Evolutionary conservation across 2,113 vertebrate species (phyloP).

Genomic region (Cyprinus carpio): DNA sequence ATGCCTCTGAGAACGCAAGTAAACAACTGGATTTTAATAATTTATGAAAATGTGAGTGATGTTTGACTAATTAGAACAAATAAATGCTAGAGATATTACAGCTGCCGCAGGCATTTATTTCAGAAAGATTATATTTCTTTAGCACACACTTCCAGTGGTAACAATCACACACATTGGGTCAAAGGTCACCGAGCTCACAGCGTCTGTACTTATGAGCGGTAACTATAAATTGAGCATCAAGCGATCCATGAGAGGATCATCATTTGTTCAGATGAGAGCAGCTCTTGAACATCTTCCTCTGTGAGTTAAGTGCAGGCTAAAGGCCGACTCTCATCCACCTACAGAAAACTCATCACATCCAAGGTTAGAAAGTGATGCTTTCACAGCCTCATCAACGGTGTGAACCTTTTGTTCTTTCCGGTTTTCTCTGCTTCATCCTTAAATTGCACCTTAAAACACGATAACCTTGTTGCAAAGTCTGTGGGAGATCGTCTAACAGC

Average conservation of each 20-base stretch:
- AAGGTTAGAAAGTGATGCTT: slow-evolving; percentile 44
- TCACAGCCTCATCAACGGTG: not conserved
- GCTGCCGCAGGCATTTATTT: not conserved
- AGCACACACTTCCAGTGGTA: not conserved
- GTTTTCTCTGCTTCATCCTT: not conserved
- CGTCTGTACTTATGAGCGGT: slow-evolving; percentile 2
- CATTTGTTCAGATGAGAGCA: slow-evolving; percentile 28
- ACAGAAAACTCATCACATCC: slow-evolving; percentile 41
- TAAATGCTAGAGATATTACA: not conserved
- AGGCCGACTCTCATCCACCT: slow-evolving; percentile 31
- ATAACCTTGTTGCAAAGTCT: not conserved
- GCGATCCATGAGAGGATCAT: slow-evolving; percentile 35
- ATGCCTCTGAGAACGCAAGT: not conserved
- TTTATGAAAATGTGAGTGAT: not conserved
- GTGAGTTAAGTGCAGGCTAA: slow-evolving; percentile 12
- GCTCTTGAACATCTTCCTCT: slow-evolving; percentile 10
- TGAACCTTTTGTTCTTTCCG: not conserved
- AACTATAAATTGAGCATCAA: slow-evolving; percentile 37
- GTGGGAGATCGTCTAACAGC: not conserved
- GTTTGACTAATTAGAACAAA: not conserved
- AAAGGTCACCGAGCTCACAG: not conserved
- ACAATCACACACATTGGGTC: not conserved
- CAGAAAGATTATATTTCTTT: not conserved
- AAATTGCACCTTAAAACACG: not conserved
- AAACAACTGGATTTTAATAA: not conserved